phyloP scores from a whole-genome alignment of 1,140 invertebrate genomes.

The Melipona quadrifasciata region DNA sequence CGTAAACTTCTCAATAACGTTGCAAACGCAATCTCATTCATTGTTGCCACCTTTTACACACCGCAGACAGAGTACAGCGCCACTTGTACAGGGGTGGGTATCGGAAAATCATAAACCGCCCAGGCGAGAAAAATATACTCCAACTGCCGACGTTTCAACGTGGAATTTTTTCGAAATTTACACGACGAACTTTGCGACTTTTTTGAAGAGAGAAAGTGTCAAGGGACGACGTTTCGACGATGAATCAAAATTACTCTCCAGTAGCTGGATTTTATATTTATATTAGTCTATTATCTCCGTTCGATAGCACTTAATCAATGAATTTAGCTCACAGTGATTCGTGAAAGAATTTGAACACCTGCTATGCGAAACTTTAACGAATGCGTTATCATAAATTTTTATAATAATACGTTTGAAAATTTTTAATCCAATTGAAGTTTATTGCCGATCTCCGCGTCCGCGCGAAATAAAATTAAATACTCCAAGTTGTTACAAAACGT shows the following conservation, averaged over 20 bases:
- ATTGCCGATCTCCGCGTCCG: too few species aligned
- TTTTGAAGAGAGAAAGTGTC: background rate
- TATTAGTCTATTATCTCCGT: background rate
- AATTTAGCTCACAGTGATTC: too few species aligned
- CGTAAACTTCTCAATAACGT: background rate
- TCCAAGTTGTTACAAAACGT: too few species aligned
- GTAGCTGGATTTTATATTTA: background rate
- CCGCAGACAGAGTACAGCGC: background rate
- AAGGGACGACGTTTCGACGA: background rate
- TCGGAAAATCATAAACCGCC: slow-evolving; percentile 17
- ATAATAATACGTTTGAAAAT: too few species aligned
- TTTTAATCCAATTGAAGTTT: too few species aligned
- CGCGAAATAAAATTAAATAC: too few species aligned
- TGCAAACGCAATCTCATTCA: background rate
- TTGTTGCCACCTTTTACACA: background rate
- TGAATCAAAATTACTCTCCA: background rate
- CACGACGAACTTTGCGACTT: background rate
- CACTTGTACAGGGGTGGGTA: background rate
- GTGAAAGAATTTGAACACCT: too few species aligned
- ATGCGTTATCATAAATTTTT: too few species aligned
- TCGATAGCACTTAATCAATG: too few species aligned
- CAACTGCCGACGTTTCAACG: background rate
- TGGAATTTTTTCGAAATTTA: slow-evolving; percentile 5
- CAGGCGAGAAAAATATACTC: background rate
- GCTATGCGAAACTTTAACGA: too few species aligned